Conservation (phyloP, 92 coral and sea anemone genomes). For the Nematostella vectensis region DNA sequence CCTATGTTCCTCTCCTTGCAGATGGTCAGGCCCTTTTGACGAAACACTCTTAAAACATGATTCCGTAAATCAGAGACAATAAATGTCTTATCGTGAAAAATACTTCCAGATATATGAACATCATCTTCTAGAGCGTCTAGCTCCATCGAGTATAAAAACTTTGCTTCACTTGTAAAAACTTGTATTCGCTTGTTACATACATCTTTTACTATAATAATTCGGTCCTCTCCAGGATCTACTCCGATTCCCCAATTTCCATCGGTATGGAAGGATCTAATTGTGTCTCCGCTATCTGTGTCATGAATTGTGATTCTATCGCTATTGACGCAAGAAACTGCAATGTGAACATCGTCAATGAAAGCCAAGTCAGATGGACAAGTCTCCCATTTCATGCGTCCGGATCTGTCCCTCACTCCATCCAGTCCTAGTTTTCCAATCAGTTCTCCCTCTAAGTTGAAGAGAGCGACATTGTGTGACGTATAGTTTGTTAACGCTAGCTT, state of each 20-base stretch:
- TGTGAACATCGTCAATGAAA: neutral
- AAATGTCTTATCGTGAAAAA: neutral
- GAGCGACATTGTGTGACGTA: neutral
- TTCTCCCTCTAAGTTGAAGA: neutral
- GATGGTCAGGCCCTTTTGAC: neutral
- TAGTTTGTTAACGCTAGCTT: neutral
- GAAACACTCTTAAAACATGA: neutral
- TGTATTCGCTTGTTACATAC: neutral
- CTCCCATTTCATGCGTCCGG: neutral
- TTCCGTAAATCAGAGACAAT: neutral
- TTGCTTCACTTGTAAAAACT: neutral
- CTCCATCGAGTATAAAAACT: neutral
- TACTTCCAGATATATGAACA: neutral
- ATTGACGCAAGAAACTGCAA: neutral
- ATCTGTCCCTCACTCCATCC: neutral
- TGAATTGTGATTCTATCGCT: neutral
- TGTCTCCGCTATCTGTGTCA: neutral
- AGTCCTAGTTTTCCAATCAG: neutral
- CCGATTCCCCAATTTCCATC: slow-evolving; percentile 1
- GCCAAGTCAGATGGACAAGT: neutral
- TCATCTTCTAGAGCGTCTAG: neutral
- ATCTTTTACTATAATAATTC: neutral
- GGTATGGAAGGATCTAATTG: neutral
- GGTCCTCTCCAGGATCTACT: neutral
- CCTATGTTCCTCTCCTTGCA: neutral